These are phyloP conservation scores for Halictus ligatus DNA, from an alignment of 2,888 invertebrate species.

Conservation along the genomic window DNA sequence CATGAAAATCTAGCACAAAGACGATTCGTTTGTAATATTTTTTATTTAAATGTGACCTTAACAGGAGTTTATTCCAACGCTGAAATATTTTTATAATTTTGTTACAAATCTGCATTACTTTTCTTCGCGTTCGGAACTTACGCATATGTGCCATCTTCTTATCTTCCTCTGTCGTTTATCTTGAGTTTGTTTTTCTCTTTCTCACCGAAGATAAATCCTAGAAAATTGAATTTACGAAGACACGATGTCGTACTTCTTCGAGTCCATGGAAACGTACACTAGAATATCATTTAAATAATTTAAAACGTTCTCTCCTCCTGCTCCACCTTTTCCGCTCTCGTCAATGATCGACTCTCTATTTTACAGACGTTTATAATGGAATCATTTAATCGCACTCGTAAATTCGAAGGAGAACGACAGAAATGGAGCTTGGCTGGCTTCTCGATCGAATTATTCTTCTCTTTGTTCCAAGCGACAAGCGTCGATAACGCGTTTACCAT, in stretches of 20 bases:
- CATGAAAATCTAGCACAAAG: neutral
- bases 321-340: neutral
- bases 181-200: neutral
- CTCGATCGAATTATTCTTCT: neutral
- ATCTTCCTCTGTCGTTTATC: neutral
- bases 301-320: neutral
- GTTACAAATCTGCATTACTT: neutral
- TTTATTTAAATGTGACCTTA: neutral
- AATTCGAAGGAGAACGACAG: neutral
- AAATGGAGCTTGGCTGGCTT: neutral
- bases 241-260: neutral
- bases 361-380: neutral
- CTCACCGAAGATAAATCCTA: neutral
- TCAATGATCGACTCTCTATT: neutral
- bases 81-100: neutral
- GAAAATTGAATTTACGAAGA: neutral
- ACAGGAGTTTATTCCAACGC: neutral
- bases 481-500: neutral
- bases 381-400: neutral
- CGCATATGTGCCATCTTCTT: neutral
- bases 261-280: neutral
- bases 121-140: neutral
- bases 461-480: neutral
- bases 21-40: neutral
- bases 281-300: slow-evolving; percentile 1